Evolutionary conservation across 2,113 vertebrate species (phyloP), one percentile per base, ranked within the genome.

Genomic region (Tetraodon nigroviridis): DNA sequence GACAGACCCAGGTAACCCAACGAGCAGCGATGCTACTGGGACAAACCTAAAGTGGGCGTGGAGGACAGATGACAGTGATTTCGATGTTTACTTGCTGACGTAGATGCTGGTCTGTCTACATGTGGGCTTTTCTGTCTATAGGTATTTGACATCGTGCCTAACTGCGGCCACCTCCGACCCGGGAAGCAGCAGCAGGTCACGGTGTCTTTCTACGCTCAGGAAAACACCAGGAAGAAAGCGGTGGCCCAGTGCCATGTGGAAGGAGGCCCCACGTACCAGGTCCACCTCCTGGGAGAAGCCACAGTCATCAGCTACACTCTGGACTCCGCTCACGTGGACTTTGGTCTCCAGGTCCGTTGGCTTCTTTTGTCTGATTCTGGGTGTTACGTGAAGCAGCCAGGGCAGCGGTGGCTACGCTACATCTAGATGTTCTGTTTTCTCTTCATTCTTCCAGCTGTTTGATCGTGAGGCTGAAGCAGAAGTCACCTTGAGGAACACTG

Each of bases 91-190:
- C 12, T 37, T 37, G 1, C 10, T 7, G 12, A 10, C 10, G 12
- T 2, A 8, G 32, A 37, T 37, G 32, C 11, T 37, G 32, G 4
- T 58, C 0, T 16, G 7, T 6, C 24, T 27, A 6, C 5, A 27
- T 27, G 13, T 45, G 4, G 0, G 50, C 58, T 4, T 60, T 20
- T 50, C 10, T 75, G 8, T 62, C 16, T 60, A 5, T 29, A 98
- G 96, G 88, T 93, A 6, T 96, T 99, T 51, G 89, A 91, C 40
- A 82, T 98, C 37, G n/a, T 87, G 59, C 96, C 95, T 0, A 65
- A 88, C 6, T 87, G 67, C 0, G 94, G 94, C 0, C 44, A 63
- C 11, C 78, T 99, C 61, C 74, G 55, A 58, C 95, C 95, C 0
- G 88, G 90, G 0, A 79, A 93, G 14, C 87, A 69, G 49, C 90